Percentiles rank a stretch among this genome's conserved stretches.
Evolutionary conservation across 2,113 vertebrate species (phyloP).

Genomic region (Brachyistius frenatus): DNA sequence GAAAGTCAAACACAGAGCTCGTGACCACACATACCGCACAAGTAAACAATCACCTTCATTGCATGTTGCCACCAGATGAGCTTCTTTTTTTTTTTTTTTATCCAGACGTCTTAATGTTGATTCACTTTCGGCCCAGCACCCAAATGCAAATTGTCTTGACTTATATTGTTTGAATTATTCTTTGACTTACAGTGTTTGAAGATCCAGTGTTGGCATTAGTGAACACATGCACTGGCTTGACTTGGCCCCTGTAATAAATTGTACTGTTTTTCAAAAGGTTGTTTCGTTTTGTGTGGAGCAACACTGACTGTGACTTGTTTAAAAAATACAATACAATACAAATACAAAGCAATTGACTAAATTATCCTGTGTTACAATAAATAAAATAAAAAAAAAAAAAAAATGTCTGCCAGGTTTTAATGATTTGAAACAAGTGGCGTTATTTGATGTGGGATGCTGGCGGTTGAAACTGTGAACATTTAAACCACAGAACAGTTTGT

Average conservation of each 20-base stretch:
- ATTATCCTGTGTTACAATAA: too few relatives aligned
- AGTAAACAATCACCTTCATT: constrained; percentile 22
- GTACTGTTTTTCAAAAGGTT: background rate
- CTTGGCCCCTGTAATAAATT: constrained; percentile 20
- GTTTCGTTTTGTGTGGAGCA: background rate
- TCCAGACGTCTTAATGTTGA: constrained; percentile 31
- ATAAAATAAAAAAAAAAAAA: too few relatives aligned
- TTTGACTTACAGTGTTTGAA: constrained; percentile 42
- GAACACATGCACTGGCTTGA: constrained; percentile 17
- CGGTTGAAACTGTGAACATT: background rate
- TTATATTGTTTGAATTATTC: constrained; percentile 17
- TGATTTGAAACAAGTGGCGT: background rate
- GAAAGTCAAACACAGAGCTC: constrained; percentile 1
- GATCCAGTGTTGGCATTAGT: constrained; percentile 27
- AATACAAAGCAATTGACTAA: too few relatives aligned
- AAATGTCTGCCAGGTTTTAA: too few relatives aligned
- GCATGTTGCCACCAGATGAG: background rate
- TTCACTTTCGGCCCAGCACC: background rate
- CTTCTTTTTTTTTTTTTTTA: background rate
- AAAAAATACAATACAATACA: too few relatives aligned
- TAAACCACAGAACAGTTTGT: background rate
- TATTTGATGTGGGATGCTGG: constrained; percentile 5
- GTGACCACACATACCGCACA: constrained; percentile 43
- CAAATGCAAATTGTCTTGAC: constrained; percentile 13
- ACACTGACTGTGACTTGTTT: background rate